Conservation (phyloP, 2,888 invertebrate species). For the Thecocarcelia acutangulata region DNA sequence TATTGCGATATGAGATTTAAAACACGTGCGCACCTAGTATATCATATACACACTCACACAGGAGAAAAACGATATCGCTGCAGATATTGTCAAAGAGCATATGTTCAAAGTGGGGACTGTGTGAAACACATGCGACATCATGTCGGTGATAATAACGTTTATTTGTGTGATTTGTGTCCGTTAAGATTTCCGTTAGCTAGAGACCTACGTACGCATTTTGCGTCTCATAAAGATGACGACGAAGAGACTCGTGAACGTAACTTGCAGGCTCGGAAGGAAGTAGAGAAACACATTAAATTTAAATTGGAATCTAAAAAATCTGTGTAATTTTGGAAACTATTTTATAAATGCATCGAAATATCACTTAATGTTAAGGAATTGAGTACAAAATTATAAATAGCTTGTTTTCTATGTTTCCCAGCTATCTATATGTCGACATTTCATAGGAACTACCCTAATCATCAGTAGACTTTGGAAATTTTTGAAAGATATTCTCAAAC, state of each 20-base stretch:
- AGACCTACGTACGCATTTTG: slow-evolving; percentile 54
- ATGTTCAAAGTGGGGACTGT: slow-evolving; percentile 57
- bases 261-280: slow-evolving; percentile 38
- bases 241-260: slow-evolving; percentile 49
- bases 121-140: slow-evolving; percentile 57
- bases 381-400: too few species aligned
- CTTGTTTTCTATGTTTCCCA: too few species aligned
- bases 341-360: too few species aligned
- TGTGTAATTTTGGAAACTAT: too few species aligned
- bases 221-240: slow-evolving; percentile 54
- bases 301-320: slow-evolving; percentile 37
- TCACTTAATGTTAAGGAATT: too few species aligned
- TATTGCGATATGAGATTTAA: slow-evolving; percentile 59
- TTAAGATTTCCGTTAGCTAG: slow-evolving; percentile 48
- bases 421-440: too few species aligned
- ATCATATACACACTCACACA: slow-evolving; percentile 58
- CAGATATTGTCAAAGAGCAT: slow-evolving; percentile 51
- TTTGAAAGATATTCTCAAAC: too few species aligned
- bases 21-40: slow-evolving; percentile 27
- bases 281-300: slow-evolving; percentile 34
- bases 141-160: slow-evolving; percentile 55
- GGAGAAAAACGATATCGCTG: slow-evolving; percentile 60
- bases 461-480: too few species aligned
- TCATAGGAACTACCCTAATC: too few species aligned
- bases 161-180: slow-evolving; percentile 60